Percentiles rank a stretch among this genome's conserved stretches.
These are phyloP conservation scores for Calidris pygmaea DNA, from an alignment of 2,113 vertebrate species.

Conservation along the genomic window DNA sequence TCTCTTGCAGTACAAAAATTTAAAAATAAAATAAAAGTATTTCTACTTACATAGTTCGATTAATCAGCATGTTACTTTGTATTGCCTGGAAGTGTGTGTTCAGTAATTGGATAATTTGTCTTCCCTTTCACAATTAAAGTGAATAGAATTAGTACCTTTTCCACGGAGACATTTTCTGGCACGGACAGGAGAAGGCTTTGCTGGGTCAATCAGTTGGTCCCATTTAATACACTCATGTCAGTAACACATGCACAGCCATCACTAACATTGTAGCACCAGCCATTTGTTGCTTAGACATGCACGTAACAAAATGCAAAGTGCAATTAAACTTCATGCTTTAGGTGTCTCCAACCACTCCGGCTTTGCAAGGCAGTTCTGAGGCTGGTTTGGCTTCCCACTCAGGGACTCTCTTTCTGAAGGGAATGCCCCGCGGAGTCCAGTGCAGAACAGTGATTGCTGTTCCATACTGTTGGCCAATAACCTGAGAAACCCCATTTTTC, in stretches of 20 bases:
- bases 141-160: slow-evolving; percentile 58
- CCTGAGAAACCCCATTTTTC: background rate
- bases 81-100: slow-evolving; percentile 58
- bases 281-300: background rate
- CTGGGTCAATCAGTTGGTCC: background rate
- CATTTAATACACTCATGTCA: background rate
- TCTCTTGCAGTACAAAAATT: background rate
- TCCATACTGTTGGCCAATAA: background rate
- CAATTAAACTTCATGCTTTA: background rate
- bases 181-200: background rate
- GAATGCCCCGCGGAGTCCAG: accelerated
- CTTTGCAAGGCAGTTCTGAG: background rate
- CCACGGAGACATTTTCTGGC: slow-evolving; percentile 44
- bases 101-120: slow-evolving; percentile 75
- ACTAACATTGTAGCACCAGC: background rate
- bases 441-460: accelerated
- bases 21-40: background rate
- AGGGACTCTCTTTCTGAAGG: background rate
- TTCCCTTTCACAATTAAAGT: slow-evolving; percentile 62
- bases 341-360: background rate
- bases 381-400: background rate
- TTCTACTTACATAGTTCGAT: slow-evolving; percentile 49
- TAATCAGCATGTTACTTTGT: slow-evolving; percentile 68
- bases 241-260: background rate
- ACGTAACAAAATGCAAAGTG: background rate